Evolutionary conservation across 1,140 invertebrate genomes (phyloP).

Genomic region (Amphibalanus amphitrite): DNA sequence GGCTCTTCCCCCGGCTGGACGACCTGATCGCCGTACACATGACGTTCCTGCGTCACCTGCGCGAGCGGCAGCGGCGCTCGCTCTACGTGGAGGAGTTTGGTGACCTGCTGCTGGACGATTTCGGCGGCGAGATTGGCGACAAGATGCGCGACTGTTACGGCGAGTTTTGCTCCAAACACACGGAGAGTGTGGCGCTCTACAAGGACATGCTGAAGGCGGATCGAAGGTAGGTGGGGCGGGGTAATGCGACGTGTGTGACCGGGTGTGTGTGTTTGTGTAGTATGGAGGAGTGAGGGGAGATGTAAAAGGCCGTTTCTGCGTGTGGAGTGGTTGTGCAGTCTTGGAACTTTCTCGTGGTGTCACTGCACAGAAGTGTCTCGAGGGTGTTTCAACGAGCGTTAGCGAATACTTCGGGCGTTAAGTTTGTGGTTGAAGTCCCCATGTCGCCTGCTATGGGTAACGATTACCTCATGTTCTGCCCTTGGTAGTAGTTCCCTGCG

Average conservation of each 20-base stretch:
- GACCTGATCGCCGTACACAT: constrained; percentile 76
- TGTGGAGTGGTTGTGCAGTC: too few relatives aligned
- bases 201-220: constrained; percentile 32
- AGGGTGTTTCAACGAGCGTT: too few relatives aligned
- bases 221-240: constrained; percentile 5
- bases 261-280: neutral
- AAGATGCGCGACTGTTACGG: constrained; percentile 41
- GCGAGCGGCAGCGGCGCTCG: constrained; percentile 47
- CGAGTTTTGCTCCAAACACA: constrained; percentile 76
- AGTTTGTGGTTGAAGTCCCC: too few relatives aligned
- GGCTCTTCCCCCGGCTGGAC: constrained; percentile 71
- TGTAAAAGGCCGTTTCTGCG: too few relatives aligned
- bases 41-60: constrained; percentile 52
- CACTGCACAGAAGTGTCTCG: too few relatives aligned
- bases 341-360: too few relatives aligned
- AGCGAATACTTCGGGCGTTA: too few relatives aligned
- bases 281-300: too few relatives aligned
- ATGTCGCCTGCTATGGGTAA: too few relatives aligned
- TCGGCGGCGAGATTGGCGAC: constrained; percentile 37
- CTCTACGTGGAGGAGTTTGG: constrained; percentile 51
- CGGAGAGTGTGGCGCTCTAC: constrained; percentile 33
- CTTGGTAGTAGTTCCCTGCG: too few relatives aligned
- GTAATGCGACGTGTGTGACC: neutral
- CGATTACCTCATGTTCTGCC: too few relatives aligned
- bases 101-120: constrained; percentile 68